Evolutionary conservation across 2,888 invertebrate species (phyloP).

Genomic region (Rhingia campestris): DNA sequence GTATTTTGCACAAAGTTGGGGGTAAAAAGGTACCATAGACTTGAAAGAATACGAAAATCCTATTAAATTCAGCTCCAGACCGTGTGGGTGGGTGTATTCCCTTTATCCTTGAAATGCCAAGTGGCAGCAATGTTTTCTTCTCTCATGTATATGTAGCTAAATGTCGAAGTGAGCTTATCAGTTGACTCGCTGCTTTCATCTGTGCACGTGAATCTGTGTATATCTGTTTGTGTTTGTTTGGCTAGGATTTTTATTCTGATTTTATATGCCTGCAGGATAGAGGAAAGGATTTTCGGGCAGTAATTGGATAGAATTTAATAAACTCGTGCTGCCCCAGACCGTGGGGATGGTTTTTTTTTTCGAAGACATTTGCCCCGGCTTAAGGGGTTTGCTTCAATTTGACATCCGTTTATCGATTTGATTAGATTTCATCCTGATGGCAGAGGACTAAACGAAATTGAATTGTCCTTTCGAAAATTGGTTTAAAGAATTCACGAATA

Average conservation of each 20-base stretch:
- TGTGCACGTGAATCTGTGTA: conserved; percentile 1
- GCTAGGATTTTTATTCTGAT: conserved; percentile 59
- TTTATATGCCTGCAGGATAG: conserved; percentile 63
- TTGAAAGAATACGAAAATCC: conserved; percentile 61
- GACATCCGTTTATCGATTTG: conserved; percentile 68
- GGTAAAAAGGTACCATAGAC: conserved; percentile 4
- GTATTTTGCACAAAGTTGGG: conserved; percentile 42
- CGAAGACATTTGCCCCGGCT: conserved; percentile 53
- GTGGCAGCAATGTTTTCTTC: neutral
- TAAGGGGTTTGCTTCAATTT: conserved; percentile 58
- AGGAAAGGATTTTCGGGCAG: conserved; percentile 66
- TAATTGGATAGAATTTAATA: conserved; percentile 74
- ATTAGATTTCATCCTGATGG: conserved; percentile 54
- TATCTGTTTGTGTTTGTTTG: conserved; percentile 34
- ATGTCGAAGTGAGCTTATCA: conserved; percentile 61
- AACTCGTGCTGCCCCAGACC: conserved; percentile 42
- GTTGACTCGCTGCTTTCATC: conserved; percentile 52
- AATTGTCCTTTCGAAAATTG: conserved; percentile 34
- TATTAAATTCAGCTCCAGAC: conserved; percentile 55
- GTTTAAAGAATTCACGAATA: conserved; percentile 30
- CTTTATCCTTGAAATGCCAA: too few relatives aligned
- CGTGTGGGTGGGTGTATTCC: neutral
- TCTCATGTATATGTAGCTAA: conserved; percentile 10
- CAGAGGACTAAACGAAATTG: conserved; percentile 31
- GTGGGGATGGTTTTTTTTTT: conserved; percentile 16